Conservation (phyloP, 1,140 invertebrate genomes). For the Polypedilum vanderplanki region DNA sequence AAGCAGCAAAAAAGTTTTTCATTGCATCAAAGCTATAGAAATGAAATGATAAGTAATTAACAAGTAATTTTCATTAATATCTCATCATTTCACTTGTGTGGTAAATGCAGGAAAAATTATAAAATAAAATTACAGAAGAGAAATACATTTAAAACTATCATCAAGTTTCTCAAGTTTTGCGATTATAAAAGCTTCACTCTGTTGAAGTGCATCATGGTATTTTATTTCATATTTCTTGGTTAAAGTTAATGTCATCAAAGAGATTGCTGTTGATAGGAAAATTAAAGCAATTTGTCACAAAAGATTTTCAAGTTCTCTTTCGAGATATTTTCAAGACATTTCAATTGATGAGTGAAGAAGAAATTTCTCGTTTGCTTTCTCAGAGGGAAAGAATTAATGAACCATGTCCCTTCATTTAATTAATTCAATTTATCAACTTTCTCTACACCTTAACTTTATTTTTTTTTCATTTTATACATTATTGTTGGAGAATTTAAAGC, state of each 20-base stretch:
- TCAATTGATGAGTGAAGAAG: not conserved
- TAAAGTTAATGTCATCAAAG: not conserved
- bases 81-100: no score
- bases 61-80: no score
- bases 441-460: not conserved
- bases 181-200: no score
- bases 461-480: not conserved
- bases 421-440: conserved; percentile 4
- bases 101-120: no score
- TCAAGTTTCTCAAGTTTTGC: no score
- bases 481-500: not conserved
- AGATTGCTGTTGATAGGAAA: not conserved
- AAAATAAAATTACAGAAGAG: no score
- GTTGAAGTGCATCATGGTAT: no score
- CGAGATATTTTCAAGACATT: not conserved
- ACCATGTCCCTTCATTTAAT: not conserved
- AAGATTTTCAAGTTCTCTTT: not conserved
- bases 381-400: not conserved
- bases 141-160: no score
- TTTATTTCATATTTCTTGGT: no score
- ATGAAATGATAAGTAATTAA: no score
- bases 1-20: no score
- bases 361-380: not conserved
- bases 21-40: no score
- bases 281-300: not conserved